Conservation (phyloP, 2,888 invertebrate species). For the Ichneumon xanthorius region DNA sequence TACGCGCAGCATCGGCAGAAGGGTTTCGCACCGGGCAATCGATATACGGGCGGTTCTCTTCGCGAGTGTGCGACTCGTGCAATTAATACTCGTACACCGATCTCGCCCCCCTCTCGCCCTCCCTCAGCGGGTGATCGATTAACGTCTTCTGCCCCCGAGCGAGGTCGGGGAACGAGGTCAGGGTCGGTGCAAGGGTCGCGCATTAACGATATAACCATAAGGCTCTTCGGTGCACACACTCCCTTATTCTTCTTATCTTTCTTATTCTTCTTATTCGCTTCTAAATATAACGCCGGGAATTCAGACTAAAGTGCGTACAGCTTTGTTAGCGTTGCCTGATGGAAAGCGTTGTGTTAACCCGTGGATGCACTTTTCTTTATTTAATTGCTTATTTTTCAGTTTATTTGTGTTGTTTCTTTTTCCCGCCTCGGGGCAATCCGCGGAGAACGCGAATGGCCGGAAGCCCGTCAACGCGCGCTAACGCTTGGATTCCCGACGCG, state of each 20-base stretch:
- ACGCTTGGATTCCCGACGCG: conserved; percentile 24
- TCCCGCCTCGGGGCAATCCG: not conserved
- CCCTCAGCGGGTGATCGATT: conserved; percentile 34
- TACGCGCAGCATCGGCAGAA: conserved; percentile 2
- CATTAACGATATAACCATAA: conserved; percentile 47
- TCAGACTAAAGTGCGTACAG: conserved; percentile 16
- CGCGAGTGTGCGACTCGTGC: not conserved
- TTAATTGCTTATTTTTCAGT: conserved; percentile 2
- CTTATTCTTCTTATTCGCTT: conserved; percentile 12
- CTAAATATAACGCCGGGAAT: conserved; percentile 44
- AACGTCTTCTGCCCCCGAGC: conserved; percentile 28
- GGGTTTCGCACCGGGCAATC: conserved; percentile 27
- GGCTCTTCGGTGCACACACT: conserved; percentile 1
- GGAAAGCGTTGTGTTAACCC: conserved; percentile 5
- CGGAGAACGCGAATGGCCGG: conserved; percentile 14
- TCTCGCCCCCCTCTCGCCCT: not conserved
- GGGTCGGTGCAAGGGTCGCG: conserved; percentile 53
- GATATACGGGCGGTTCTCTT: not conserved
- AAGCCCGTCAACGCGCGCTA: conserved; percentile 22
- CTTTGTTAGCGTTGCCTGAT: conserved; percentile 28
- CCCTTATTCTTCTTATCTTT: conserved; percentile 16
- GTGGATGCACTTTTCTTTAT: conserved; percentile 4
- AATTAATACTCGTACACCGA: conserved; percentile 19
- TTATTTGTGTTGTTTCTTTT: not conserved
- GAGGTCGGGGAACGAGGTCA: conserved; percentile 48